phyloP scores from a whole-genome alignment of 1,140 invertebrate genomes.

The Drosophila nikananu region DNA sequence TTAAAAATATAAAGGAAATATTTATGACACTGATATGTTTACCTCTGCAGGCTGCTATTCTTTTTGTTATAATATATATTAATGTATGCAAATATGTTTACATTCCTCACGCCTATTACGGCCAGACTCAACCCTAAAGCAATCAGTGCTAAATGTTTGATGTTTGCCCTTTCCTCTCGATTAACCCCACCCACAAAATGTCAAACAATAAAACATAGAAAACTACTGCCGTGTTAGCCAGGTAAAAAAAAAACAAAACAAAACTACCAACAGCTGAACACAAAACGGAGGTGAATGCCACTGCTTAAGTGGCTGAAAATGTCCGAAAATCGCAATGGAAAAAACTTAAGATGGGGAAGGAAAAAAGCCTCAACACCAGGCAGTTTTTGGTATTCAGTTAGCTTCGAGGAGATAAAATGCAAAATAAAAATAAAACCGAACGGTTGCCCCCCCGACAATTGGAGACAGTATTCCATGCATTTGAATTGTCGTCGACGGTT shows the following conservation, averaged over 20 bases:
- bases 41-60: background rate
- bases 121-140: background rate
- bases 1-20: background rate
- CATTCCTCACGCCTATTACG: no score
- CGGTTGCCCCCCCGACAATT: slow-evolving; percentile 44
- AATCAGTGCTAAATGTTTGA: slow-evolving; percentile 22
- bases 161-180: slow-evolving; percentile 5
- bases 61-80: background rate
- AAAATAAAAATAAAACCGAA: slow-evolving; percentile 32
- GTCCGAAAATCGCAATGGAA: slow-evolving; percentile 34
- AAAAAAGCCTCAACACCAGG: background rate
- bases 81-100: background rate
- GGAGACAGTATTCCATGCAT: slow-evolving; percentile 56
- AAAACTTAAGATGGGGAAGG: slow-evolving; percentile 28
- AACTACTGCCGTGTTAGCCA: slow-evolving; percentile 11
- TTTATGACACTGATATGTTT: background rate
- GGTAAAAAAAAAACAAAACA: slow-evolving; percentile 13
- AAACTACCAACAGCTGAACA: slow-evolving; percentile 20
- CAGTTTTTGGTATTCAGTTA: slow-evolving; percentile 29
- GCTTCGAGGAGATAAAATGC: slow-evolving; percentile 22
- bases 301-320: slow-evolving; percentile 71
- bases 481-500: slow-evolving; percentile 58
- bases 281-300: slow-evolving; percentile 69
- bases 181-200: background rate
- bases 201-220: slow-evolving; percentile 18